Evolutionary conservation across 1,140 invertebrate genomes (phyloP), one percentile per base, ranked within the genome.

Genomic region (Leptestheria dahalacensis): DNA sequence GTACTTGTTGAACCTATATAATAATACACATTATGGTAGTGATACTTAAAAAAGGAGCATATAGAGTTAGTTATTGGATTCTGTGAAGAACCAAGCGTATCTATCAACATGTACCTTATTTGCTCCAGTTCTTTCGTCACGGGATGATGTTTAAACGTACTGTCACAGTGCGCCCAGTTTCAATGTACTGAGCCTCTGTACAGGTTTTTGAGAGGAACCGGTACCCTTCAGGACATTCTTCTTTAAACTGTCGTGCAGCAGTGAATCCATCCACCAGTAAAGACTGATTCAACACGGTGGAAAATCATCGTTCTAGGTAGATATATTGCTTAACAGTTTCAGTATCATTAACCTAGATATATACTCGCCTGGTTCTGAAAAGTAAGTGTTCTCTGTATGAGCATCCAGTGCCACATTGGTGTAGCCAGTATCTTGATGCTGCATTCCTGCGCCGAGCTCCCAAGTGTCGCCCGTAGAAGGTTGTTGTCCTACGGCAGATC

Each of bases 321-420:
- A 46, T 11, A 46, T 41, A 52, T n/a, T 28, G 25, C 1, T 10
- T 1, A 60, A 10, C 54, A 25, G 18, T 48, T 12, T 10, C 15
- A 26, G 6, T 25, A n/a, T n/a, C n/a, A n/a, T n/a, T n/a, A n/a
- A n/a, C n/a, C n/a, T n/a, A n/a, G n/a, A n/a, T n/a, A n/a, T n/a
- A 74, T 72, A 80, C 76, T 82, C 84, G 29, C 82, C 77, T n/a
- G 84, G 77, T 68, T 84, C 78, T 52, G 74, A 78, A 55, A 84
- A 83, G 65, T 86, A 88, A 0, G 83, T 85, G 50, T 78, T 83
- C 66, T 86, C 85, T 21, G 77, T 86, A 61, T 79, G 78, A 24
- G 75, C 72, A 23, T 70, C 73, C 4, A 79, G 64, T 4, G 60
- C 63, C 46, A 66, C 56, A 61, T 66, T 73, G 60, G 79, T 79